Evolutionary conservation across 2,888 invertebrate species (phyloP).

Genomic region (Scaptomyza tumidula): DNA sequence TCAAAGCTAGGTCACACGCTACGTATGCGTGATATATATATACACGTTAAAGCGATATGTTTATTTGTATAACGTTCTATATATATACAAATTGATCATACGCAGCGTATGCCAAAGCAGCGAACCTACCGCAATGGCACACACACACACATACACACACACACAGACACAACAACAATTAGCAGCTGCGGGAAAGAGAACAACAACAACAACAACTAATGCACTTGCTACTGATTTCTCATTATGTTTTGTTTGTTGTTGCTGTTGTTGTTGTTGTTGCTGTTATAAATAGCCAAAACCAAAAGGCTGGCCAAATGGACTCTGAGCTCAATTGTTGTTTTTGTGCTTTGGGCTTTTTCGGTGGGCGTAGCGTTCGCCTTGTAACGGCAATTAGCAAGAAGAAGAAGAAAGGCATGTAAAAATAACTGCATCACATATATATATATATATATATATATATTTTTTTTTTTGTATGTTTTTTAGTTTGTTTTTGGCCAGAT

Average conservation of each 20-base stretch:
- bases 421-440: slow-evolving; percentile 71
- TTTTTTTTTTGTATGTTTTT: too few relatives aligned
- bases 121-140: slow-evolving; percentile 70
- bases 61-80: not conserved
- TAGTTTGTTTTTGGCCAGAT: slow-evolving; percentile 30
- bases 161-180: slow-evolving; percentile 15
- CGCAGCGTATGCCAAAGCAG: slow-evolving; percentile 46
- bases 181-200: slow-evolving; percentile 12
- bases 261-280: slow-evolving; percentile 8
- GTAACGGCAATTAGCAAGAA: slow-evolving; percentile 33
- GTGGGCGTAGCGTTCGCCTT: slow-evolving; percentile 60
- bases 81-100: slow-evolving; percentile 45
- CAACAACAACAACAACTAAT: slow-evolving; percentile 9
- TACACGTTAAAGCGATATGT: not conserved
- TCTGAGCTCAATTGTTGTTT: slow-evolving; percentile 40
- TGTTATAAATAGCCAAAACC: slow-evolving; percentile 40
- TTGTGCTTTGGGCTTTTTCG: slow-evolving; percentile 18
- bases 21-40: slow-evolving; percentile 42
- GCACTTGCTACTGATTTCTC: slow-evolving; percentile 20
- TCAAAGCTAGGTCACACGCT: not conserved
- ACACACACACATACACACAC: slow-evolving; percentile 4
- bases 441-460: too few relatives aligned
- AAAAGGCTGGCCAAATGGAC: slow-evolving; percentile 57
- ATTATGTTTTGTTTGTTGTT: slow-evolving; percentile 8
- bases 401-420: slow-evolving; percentile 34